phyloP scores from a whole-genome alignment of 2,113 vertebrate species.

The Danio rerio region DNA sequence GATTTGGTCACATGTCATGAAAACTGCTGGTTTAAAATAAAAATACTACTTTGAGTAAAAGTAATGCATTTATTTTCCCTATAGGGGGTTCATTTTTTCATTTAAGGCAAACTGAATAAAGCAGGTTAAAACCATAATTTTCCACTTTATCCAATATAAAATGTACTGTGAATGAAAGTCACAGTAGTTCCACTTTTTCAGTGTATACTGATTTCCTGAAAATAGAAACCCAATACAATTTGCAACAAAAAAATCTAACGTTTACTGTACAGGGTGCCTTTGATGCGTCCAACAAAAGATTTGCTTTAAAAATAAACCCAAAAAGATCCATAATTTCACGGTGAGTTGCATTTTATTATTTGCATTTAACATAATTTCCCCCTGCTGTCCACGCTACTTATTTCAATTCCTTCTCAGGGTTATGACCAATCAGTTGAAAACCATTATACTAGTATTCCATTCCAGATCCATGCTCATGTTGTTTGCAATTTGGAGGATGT shows the following conservation, averaged over 20 bases:
- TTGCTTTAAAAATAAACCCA: conserved; percentile 2
- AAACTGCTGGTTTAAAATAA: too few species aligned
- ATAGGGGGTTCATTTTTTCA: too few species aligned
- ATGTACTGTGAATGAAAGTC: too few species aligned
- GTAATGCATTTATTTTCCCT: too few species aligned
- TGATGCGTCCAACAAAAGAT: conserved; percentile 5
- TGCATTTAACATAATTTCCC: neutral
- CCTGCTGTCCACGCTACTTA: neutral
- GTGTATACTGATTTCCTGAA: too few species aligned
- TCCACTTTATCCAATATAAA: too few species aligned
- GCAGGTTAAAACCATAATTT: too few species aligned
- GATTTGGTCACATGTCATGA: too few species aligned
- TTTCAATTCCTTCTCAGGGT: neutral
- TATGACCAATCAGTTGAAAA: neutral
- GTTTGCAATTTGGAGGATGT: conserved; percentile 11
- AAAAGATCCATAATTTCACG: neutral
- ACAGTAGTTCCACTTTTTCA: too few species aligned
- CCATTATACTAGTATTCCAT: neutral
- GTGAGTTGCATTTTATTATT: conserved; percentile 1
- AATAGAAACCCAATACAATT: neutral
- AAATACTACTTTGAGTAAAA: too few species aligned
- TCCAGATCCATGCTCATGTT: neutral
- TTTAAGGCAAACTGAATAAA: too few species aligned
- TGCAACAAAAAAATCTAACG: neutral
- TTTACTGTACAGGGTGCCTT: neutral